phyloP scores from a whole-genome alignment of 2,797 vertebrate species.

The Poeciliopsis paucimaculata region DNA sequence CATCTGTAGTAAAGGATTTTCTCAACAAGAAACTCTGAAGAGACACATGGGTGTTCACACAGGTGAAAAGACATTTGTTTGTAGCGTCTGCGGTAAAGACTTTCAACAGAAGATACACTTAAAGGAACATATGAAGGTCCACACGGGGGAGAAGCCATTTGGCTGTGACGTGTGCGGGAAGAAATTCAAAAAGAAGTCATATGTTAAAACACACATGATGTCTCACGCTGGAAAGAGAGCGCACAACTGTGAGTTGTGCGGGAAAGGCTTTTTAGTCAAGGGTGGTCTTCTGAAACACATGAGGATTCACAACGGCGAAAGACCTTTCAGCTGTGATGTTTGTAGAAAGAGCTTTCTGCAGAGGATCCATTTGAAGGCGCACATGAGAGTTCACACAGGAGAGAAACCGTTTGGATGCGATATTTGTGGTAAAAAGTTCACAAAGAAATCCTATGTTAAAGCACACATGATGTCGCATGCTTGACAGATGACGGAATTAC shows the following conservation, averaged over 20 bases:
- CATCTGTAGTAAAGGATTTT: conserved; percentile 7
- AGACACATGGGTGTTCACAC: conserved; percentile 11
- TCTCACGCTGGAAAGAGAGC: not conserved
- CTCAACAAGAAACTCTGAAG: not conserved
- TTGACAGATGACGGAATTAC: not conserved
- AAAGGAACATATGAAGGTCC: not conserved
- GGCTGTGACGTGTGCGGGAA: not conserved
- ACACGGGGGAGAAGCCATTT: conserved; percentile 13
- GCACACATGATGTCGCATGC: conserved; percentile 1
- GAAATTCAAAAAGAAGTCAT: not conserved
- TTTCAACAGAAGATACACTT: conserved; percentile 8
- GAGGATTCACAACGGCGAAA: conserved; percentile 10
- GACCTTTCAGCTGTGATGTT: conserved; percentile 14
- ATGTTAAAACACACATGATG: not conserved
- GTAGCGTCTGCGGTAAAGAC: conserved; percentile 4
- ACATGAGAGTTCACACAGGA: conserved; percentile 3
- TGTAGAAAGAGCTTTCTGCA: conserved; percentile 12
- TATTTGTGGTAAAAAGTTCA: conserved; percentile 1
- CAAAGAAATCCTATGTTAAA: not conserved
- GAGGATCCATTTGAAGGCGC: conserved; percentile 11
- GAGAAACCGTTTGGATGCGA: not conserved
- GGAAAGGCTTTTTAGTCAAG: conserved; percentile 6
- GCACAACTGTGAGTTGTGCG: conserved; percentile 5
- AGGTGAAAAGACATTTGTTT: conserved; percentile 12
- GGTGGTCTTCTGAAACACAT: conserved; percentile 8